These are phyloP conservation scores for Ficedula albicollis DNA, from an alignment of 2,797 vertebrate genomes.

Conservation along the genomic window DNA sequence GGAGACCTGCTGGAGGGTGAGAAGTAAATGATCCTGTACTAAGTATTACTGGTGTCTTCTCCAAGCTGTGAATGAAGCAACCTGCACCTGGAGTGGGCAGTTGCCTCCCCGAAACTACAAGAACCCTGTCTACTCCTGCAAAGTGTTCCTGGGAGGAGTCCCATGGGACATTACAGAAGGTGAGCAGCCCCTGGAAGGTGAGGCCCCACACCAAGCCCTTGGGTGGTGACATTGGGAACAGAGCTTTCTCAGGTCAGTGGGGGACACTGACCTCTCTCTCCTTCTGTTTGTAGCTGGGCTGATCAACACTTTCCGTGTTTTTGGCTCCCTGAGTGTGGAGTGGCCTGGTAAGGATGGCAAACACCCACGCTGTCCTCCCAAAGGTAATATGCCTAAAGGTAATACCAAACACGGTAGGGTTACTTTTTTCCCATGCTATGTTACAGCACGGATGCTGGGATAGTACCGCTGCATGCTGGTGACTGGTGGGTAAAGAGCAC, in stretches of 20 bases:
- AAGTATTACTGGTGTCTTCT: neutral
- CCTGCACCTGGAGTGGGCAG: slow-evolving; percentile 97
- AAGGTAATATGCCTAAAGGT: slow-evolving; percentile 99
- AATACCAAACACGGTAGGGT: slow-evolving; percentile 90
- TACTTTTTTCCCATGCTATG: slow-evolving; percentile 72
- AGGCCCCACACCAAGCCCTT: rapidly evolving
- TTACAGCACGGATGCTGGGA: slow-evolving; percentile 74
- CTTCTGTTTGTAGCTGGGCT: slow-evolving; percentile 83
- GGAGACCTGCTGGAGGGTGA: neutral
- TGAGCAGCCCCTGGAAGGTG: slow-evolving; percentile 37
- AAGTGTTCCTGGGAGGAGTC: slow-evolving; percentile 97
- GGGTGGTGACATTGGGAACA: neutral
- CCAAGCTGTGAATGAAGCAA: slow-evolving; percentile 95
- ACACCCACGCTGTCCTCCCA: slow-evolving; percentile 98
- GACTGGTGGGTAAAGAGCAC: slow-evolving; percentile 57
- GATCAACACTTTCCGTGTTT: slow-evolving; percentile 95
- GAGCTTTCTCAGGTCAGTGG: neutral
- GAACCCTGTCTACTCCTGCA: slow-evolving; percentile 96
- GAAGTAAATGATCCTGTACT: neutral
- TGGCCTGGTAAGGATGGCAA: slow-evolving; percentile 99
- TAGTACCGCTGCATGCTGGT: slow-evolving; percentile 76
- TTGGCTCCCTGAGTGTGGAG: slow-evolving; percentile 95
- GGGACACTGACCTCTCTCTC: neutral
- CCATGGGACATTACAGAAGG: slow-evolving; percentile 99
- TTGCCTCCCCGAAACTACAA: slow-evolving; percentile 96